Percentiles rank a stretch among this genome's conserved stretches.
Conservation (phyloP, 2,113 vertebrate genomes). For the Hydrochoerus hydrochaeris region DNA sequence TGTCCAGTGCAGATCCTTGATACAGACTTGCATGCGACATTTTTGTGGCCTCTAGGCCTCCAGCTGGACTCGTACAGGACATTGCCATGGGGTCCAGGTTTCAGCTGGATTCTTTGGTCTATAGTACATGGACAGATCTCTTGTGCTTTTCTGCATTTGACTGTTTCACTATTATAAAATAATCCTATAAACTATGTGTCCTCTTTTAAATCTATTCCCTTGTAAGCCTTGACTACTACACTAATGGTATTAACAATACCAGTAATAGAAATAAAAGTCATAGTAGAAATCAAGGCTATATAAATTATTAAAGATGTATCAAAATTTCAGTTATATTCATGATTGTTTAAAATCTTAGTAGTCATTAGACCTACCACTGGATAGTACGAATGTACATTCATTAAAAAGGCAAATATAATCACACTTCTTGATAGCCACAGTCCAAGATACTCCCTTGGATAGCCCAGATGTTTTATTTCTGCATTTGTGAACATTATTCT, state of each 20-base stretch:
- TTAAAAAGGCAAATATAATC: background rate
- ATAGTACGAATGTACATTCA: background rate
- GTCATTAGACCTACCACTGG: background rate
- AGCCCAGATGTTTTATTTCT: background rate
- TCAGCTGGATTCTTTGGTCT: background rate
- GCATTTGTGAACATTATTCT: background rate
- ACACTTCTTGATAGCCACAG: background rate
- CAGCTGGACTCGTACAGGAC: background rate
- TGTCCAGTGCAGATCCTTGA: background rate
- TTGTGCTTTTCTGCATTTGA: background rate
- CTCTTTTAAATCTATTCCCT: background rate
- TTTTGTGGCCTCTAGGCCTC: background rate
- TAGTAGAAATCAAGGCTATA: background rate
- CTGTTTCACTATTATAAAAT: background rate
- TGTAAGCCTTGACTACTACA: background rate
- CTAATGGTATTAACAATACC: background rate
- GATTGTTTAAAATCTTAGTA: background rate
- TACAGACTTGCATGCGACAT: background rate
- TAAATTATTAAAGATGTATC: background rate
- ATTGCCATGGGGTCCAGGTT: background rate
- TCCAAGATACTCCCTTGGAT: background rate
- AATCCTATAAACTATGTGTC: background rate
- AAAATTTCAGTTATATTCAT: constrained; percentile 28
- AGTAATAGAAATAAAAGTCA: background rate
- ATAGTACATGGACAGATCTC: background rate